Conservation (phyloP, 2,888 invertebrate species). For the Temnothorax rugatulus region DNA sequence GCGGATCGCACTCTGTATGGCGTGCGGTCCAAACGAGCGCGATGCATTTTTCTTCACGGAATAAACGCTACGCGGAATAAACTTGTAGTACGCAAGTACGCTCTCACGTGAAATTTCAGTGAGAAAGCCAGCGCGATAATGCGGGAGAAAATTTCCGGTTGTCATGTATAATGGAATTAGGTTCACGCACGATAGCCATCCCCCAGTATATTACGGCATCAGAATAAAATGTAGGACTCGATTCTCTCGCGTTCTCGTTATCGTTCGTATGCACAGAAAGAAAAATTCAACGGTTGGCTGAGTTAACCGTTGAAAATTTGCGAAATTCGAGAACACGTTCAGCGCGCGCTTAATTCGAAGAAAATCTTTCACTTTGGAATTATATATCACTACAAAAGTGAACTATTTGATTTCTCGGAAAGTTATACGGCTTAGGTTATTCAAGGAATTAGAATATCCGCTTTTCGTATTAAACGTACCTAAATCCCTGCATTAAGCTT, state of each 20-base stretch:
- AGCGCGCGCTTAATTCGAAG: not conserved
- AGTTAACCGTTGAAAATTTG: not conserved
- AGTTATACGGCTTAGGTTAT: constrained; percentile 12
- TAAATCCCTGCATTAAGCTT: constrained; percentile 36
- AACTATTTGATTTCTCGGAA: constrained; percentile 19
- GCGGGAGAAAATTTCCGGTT: constrained; percentile 51
- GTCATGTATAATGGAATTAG: constrained; percentile 67
- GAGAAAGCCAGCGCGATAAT: constrained; percentile 32
- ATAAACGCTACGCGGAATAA: constrained; percentile 15
- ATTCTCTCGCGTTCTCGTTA: constrained; percentile 25
- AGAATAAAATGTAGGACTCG: constrained; percentile 20
- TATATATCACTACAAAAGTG: not conserved
- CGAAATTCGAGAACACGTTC: constrained; percentile 18
- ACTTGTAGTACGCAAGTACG: not conserved
- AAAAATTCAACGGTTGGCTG: constrained; percentile 15
- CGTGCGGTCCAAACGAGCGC: not conserved
- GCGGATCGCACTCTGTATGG: not conserved
- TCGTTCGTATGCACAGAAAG: not conserved
- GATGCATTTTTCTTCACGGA: not conserved
- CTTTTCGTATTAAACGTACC: constrained; percentile 28
- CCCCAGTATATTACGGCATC: constrained; percentile 16
- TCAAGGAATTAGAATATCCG: constrained; percentile 17
- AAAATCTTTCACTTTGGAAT: constrained; percentile 15
- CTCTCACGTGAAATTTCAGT: constrained; percentile 29
- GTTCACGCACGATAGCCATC: constrained; percentile 57